phyloP scores from a whole-genome alignment of 2,888 invertebrate species.

The Cryptocephalus moraei region DNA sequence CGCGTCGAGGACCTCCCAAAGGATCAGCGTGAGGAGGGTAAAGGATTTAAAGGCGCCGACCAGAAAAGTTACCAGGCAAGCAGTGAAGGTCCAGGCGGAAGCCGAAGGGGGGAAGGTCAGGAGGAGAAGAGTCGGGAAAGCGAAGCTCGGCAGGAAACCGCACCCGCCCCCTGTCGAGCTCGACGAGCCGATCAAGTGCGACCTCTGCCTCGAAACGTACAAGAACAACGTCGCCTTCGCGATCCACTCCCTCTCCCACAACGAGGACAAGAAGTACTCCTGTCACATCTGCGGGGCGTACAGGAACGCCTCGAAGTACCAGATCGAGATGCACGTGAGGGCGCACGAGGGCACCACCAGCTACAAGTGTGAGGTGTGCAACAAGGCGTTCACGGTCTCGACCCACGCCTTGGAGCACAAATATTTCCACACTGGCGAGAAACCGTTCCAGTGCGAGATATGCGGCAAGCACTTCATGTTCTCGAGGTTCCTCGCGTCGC shows the following conservation, averaged over 20 bases:
- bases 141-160: conserved; percentile 2
- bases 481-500: conserved; percentile 42
- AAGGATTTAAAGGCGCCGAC: conserved; percentile 2
- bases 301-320: conserved; percentile 26
- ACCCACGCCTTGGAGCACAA: conserved; percentile 41
- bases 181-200: conserved; percentile 31
- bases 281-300: conserved; percentile 30
- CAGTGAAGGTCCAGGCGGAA: neutral
- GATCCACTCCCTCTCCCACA: conserved; percentile 27
- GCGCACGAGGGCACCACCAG: conserved; percentile 38
- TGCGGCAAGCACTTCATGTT: conserved; percentile 44
- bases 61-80: conserved; percentile 1
- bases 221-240: conserved; percentile 27
- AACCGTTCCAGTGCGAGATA: conserved; percentile 38
- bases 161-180: conserved; percentile 19
- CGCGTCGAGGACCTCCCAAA: neutral
- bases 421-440: conserved; percentile 43
- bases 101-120: conserved; percentile 1
- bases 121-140: conserved; percentile 3
- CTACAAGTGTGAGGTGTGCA: conserved; percentile 37
- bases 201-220: conserved; percentile 27
- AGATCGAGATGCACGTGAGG: conserved; percentile 33
- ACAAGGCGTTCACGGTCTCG: conserved; percentile 38
- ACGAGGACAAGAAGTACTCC: conserved; percentile 24
- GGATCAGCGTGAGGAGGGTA: conserved; percentile 8